A percentile compares a stretch with the other conserved stretches of the same genome.
These are phyloP conservation scores for Chrosomus eos DNA, from an alignment of 2,797 vertebrate genomes.

Conservation along the genomic window DNA sequence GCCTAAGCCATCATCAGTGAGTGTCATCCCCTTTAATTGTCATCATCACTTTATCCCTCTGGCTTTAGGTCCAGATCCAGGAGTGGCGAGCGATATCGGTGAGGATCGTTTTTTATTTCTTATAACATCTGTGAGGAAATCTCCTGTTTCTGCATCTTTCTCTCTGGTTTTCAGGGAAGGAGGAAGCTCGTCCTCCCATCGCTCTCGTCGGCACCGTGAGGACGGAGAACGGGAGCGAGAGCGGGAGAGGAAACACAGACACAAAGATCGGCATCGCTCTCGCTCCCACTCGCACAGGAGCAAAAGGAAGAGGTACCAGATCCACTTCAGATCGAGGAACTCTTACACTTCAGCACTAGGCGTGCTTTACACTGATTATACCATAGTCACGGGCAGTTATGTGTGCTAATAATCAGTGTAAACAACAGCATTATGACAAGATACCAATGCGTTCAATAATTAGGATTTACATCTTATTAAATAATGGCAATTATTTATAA, in stretches of 20 bases:
- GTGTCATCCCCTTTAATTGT: too few relatives aligned
- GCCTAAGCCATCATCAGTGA: too few relatives aligned
- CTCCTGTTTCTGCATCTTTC: background rate
- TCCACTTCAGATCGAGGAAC: too few relatives aligned
- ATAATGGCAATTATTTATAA: background rate
- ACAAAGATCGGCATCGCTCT: conserved; percentile 82
- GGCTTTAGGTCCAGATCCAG: conserved; percentile 77
- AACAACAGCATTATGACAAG: background rate
- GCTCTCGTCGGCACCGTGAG: conserved; percentile 75
- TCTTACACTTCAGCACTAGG: background rate
- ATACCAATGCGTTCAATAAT: background rate
- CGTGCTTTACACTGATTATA: background rate
- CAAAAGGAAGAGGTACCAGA: conserved; percentile 78
- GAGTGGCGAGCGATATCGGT: conserved; percentile 65
- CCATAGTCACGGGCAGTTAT: background rate
- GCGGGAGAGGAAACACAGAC: conserved; percentile 78
- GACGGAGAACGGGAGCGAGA: conserved; percentile 76
- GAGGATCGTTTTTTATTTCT: background rate
- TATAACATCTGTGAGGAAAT: too few relatives aligned
- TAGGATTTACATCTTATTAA: background rate
- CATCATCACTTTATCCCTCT: background rate
- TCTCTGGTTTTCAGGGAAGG: conserved; percentile 72
- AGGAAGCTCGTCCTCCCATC: conserved; percentile 79
- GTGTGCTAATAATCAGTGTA: background rate
- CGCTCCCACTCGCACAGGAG: conserved; percentile 81